Conservation (phyloP, 1,140 invertebrate species). For the Formica exsecta region DNA sequence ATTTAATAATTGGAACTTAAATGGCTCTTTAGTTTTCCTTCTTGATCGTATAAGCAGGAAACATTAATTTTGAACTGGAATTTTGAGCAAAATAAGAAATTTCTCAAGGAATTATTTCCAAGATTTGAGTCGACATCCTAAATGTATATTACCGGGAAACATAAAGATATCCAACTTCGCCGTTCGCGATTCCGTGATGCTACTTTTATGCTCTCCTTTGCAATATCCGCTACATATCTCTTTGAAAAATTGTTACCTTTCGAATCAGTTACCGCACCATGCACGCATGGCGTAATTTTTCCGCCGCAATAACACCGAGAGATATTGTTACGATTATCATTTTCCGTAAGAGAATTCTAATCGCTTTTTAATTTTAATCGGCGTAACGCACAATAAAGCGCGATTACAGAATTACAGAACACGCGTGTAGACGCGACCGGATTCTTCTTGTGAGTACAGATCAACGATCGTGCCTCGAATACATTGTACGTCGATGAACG, state of each 20-base stretch:
- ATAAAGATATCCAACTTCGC: constrained; percentile 8
- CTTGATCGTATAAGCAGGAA: too few relatives aligned
- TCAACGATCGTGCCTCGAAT: constrained; percentile 49
- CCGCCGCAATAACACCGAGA: neutral
- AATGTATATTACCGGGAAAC: neutral
- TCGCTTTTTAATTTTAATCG: constrained; percentile 60
- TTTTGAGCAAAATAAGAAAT: too few relatives aligned
- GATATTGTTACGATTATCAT: constrained; percentile 45
- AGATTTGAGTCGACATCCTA: too few relatives aligned
- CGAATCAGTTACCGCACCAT: constrained; percentile 31
- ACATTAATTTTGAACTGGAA: too few relatives aligned
- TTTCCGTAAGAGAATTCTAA: constrained; percentile 37
- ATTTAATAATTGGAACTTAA: too few relatives aligned
- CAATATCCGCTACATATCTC: constrained; percentile 28
- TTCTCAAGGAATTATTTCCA: too few relatives aligned
- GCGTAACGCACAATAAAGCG: constrained; percentile 51
- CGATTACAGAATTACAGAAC: constrained; percentile 67
- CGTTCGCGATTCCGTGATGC: constrained; percentile 27
- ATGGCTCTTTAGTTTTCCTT: too few relatives aligned
- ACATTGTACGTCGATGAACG: constrained; percentile 33
- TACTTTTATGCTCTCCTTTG: neutral
- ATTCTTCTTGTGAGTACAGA: constrained; percentile 29
- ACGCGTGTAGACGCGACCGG: constrained; percentile 10
- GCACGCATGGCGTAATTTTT: constrained; percentile 41
- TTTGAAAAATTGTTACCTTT: constrained; percentile 39